Evolutionary conservation across 23 tunicate genomes (phyloP).

Genomic region (Clavelina lepadiformis): DNA sequence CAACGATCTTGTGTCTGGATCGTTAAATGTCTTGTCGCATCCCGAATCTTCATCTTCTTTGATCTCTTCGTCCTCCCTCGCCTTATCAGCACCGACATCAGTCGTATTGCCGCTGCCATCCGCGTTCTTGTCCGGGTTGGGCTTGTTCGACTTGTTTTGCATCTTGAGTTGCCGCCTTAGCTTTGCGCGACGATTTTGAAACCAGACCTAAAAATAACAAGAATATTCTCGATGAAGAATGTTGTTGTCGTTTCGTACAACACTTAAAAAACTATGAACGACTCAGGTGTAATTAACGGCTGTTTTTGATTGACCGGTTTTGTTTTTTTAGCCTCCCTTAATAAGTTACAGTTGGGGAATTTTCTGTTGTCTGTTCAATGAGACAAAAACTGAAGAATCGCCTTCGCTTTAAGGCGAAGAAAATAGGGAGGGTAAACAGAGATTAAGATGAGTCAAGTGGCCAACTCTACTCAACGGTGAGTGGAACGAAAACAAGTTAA

Average conservation of each 20-base stretch:
- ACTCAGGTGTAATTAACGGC: too few relatives aligned
- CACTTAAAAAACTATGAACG: background rate
- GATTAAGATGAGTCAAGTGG: too few relatives aligned
- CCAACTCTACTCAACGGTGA: too few relatives aligned
- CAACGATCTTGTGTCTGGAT: background rate
- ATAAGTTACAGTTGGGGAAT: too few relatives aligned
- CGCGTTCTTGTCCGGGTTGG: slow-evolving; percentile 1
- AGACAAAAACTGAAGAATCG: too few relatives aligned
- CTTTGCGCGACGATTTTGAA: slow-evolving; percentile 91
- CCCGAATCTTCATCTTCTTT: slow-evolving; percentile 6
- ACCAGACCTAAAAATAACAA: slow-evolving; percentile 82
- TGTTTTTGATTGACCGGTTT: too few relatives aligned
- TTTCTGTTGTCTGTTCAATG: too few relatives aligned
- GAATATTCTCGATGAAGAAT: background rate
- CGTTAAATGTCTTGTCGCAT: background rate
- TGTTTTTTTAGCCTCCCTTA: too few relatives aligned
- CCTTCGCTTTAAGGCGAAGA: too few relatives aligned
- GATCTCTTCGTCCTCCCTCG: background rate
- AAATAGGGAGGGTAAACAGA: too few relatives aligned
- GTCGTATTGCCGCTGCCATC: slow-evolving; percentile 2
- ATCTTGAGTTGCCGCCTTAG: slow-evolving; percentile 87
- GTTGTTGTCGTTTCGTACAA: background rate
- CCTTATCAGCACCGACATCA: background rate
- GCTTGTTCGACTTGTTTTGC: slow-evolving; percentile 62
- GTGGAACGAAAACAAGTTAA: too few relatives aligned